Base-by-base conservation (phyloP, 2,113 vertebrate genomes). In the Corythoichthys haematopterus region DNA sequence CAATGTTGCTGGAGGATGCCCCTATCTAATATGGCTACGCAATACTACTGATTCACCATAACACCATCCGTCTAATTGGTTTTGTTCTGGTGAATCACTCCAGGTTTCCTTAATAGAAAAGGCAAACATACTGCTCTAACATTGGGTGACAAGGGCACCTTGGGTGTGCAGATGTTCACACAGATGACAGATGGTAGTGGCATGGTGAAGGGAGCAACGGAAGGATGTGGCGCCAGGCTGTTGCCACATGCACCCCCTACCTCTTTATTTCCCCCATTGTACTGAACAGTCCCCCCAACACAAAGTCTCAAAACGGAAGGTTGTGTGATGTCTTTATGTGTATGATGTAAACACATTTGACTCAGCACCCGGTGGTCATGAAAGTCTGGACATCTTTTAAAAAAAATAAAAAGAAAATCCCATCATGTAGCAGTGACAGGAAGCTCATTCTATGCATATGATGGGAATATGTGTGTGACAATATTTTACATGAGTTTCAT, bases 131-230 rank as follows among this genome's bases (percentile, higher is more conserved):
- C 84, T 81, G 85, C 81, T 80, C 84, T 88, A 90, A 91, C 92
- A 81, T 78, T 83, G 91, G 90, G 85, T 85, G 90, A 91, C 92
- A 93, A 92, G 92, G 92, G 91, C 92, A 93, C 92, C 92, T 93
- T 93, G 92, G 92, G 81, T 87, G 85, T 92, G 92, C 92, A 93
- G 92, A 93, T 93, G 92, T 93, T 92, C 88, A 66, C 68, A 77
- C 87, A 79, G 84, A 91, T 91, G 92, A 93, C 92, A 92, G 92
- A 93, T 92, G 92, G 92, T 63, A 80, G 69, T 86, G 81, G 89
- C 87, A 68, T 64, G 78, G 89, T 88, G 85, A 80, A 82, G 87
- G 89, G 90, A 91, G 88, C 87, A 53, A 82, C 76, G 84, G 87
- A 87, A 82, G 45, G 69, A 85, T 84, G 85, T 86, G 85, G 84